A percentile compares a stretch with the other conserved stretches of the same genome.
Conservation (phyloP, 2,113 vertebrate species). For the Sylvilagus bachmani region DNA sequence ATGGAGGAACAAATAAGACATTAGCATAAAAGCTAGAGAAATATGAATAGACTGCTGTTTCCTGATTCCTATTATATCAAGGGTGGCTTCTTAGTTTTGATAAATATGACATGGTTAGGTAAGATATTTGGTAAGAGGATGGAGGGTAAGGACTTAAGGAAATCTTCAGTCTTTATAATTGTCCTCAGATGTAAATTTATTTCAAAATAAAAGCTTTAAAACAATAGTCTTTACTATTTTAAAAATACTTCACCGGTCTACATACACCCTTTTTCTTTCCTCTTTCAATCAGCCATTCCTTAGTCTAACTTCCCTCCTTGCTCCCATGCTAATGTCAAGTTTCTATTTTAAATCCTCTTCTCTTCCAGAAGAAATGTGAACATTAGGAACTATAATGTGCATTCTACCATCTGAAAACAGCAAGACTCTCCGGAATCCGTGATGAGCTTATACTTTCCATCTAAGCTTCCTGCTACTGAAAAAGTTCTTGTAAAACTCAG, state of each 20-base stretch:
- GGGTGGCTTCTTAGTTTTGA: not conserved
- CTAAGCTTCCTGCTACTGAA: not conserved
- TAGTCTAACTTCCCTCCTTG: not conserved
- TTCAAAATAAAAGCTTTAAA: slow-evolving; percentile 33
- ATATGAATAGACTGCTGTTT: not conserved
- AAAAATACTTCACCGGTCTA: not conserved
- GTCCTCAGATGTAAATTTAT: not conserved
- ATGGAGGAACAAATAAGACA: not conserved
- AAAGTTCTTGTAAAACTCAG: not conserved
- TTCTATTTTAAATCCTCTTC: slow-evolving; percentile 21
- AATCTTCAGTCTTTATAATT: not conserved
- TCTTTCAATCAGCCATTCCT: not conserved
- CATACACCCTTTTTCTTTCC: no score
- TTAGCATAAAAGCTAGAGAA: not conserved
- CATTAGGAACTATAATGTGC: not conserved
- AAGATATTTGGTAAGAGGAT: not conserved
- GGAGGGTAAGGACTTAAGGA: not conserved
- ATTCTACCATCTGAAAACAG: not conserved
- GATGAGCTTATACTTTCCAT: not conserved
- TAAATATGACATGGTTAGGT: not conserved
- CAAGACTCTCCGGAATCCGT: not conserved
- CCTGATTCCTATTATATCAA: not conserved
- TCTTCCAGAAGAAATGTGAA: not conserved
- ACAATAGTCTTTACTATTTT: not conserved
- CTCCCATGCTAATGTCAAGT: not conserved